Base-by-base conservation (phyloP, 2,888 invertebrate genomes). In the Chaetogeoica ovagalla region DNA sequence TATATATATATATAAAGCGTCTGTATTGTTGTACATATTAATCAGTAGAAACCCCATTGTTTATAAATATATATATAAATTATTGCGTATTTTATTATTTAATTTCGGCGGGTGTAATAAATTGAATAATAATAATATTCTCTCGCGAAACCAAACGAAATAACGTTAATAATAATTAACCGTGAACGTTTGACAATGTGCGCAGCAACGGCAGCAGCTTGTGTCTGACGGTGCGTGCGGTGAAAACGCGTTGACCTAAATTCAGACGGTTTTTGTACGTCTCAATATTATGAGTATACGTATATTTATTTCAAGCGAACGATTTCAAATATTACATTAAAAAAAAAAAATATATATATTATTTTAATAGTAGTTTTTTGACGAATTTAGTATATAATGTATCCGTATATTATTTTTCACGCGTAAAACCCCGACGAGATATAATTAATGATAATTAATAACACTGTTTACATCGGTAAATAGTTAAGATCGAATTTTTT, bases 211-310 rank as follows among this genome's bases (percentile, higher is more conserved):
- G 19, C 19, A 17, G 19, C 57, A 57, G 57, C 19, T 17, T 19
- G 19, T 19, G n/a, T 1, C 19, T 19, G 19, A 0, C 19, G 19
- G 19, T 2, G 19, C 19, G n/a, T 17, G 52, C 52, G 19, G 57
- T n/a, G 57, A 57, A 57, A 57, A 57, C 57, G 57, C 57, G 57
- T 19, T 57, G 57, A 57, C 57, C 57, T n/a, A 57, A 57, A 57
- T 57, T 57, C 17, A 57, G 19, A 19, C 57, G 7, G 57, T 57
- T 57, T 57, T n/a, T 19, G 7, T 19, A 15, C 55, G 15, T 15
- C 15, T 5, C 55, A 19, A 57, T n/a, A n/a, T 57, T 57, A 57
- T n/a, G 5, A 7, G 8, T 7, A 43, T 9, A 7, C 9, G 43
- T 4, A 43, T 43, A 43, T 43, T 30, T n/a, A 39, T 39, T 57